These are phyloP conservation scores for Solea senegalensis DNA, from an alignment of 2,113 vertebrate species.

Conservation along the genomic window DNA sequence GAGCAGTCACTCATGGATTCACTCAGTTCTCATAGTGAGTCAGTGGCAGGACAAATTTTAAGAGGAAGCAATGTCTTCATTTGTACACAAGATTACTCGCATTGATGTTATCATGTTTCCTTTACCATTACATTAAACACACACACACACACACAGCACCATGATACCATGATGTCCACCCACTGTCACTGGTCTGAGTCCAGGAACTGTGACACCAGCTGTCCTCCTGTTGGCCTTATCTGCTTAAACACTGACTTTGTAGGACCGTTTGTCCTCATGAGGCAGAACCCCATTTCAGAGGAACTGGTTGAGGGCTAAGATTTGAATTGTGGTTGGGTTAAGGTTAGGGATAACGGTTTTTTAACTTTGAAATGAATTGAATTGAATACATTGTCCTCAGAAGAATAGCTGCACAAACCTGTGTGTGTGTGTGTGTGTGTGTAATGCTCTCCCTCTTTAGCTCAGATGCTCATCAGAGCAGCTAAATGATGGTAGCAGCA, in stretches of 20 bases:
- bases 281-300: no score
- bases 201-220: constrained; percentile 65
- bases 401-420: no score
- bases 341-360: neutral
- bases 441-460: neutral
- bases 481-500: neutral
- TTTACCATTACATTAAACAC: neutral
- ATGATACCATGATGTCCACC: constrained; percentile 20
- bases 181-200: constrained; percentile 53
- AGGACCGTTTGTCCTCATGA: no score
- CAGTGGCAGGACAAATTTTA: neutral
- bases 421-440: no score
- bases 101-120: neutral
- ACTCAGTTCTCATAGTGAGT: no score
- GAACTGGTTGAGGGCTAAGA: no score
- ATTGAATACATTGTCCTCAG: no score
- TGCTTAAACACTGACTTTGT: no score
- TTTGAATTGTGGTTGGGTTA: no score
- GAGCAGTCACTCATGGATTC: no score
- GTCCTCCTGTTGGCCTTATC: constrained; percentile 31
- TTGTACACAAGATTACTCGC: neutral
- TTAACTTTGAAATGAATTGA: neutral
- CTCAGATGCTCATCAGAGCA: neutral
- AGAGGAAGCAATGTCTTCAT: neutral
- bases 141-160: constrained; percentile 9